These are phyloP conservation scores for Stegostoma tigrinum DNA, from an alignment of 2,113 vertebrate genomes.

Conservation along the genomic window DNA sequence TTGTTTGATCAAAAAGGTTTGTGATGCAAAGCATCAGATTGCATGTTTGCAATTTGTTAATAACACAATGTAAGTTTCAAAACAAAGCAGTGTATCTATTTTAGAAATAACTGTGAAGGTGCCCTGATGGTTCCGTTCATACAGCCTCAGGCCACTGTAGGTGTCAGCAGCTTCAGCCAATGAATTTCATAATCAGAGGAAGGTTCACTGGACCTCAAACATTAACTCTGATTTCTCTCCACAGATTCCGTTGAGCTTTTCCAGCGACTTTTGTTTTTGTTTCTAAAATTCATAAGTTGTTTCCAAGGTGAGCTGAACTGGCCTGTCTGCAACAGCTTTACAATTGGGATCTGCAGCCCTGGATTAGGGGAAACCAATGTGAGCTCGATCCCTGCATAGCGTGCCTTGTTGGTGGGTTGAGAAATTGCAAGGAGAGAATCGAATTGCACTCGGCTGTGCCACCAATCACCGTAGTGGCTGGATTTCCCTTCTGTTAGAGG, in stretches of 20 bases:
- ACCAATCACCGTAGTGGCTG: background rate
- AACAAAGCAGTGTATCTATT: background rate
- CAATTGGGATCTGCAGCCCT: background rate
- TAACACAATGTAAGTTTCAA: background rate
- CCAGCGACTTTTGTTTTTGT: no score
- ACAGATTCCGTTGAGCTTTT: no score
- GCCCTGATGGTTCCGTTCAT: background rate
- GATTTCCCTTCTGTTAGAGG: constrained; percentile 8
- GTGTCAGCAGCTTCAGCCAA: background rate
- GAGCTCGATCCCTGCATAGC: background rate
- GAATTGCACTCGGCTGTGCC: background rate
- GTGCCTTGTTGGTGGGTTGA: background rate
- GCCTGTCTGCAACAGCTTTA: background rate
- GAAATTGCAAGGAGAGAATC: background rate
- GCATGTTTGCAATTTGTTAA: background rate
- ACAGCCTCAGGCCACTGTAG: background rate
- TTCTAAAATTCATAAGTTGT: no score
- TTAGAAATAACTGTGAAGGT: background rate
- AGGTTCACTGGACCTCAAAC: no score
- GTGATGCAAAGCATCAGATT: background rate
- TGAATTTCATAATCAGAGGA: no score
- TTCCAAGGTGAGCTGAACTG: background rate
- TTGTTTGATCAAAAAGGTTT: background rate
- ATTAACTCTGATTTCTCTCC: no score
- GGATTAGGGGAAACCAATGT: background rate